Evolutionary conservation across 2,888 invertebrate species (phyloP).

Genomic region (Erebia aethiops): DNA sequence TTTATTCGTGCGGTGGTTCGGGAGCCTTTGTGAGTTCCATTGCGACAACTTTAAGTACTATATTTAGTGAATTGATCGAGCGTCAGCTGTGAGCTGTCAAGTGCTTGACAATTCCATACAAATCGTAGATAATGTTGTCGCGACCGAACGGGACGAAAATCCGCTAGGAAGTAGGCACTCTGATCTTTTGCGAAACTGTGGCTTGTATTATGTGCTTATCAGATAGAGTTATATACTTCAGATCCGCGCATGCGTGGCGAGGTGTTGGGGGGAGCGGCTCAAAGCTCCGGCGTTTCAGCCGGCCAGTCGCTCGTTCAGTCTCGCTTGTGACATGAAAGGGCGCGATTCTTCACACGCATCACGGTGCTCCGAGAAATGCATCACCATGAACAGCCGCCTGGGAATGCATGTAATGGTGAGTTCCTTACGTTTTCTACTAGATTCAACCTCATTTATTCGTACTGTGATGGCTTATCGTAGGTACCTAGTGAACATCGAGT

Average conservation of each 20-base stretch:
- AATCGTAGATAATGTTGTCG: no score
- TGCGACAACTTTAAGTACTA: no score
- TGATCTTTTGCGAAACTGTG: slow-evolving; percentile 1
- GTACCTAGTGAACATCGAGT: neutral
- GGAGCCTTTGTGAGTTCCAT: no score
- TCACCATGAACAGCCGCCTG: slow-evolving; percentile 86
- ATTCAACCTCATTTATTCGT: neutral
- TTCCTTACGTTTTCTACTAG: slow-evolving; percentile 35
- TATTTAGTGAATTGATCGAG: no score
- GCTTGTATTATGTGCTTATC: neutral
- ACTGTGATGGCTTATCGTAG: neutral
- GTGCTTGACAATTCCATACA: no score
- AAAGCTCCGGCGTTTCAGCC: slow-evolving; percentile 69
- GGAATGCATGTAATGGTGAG: slow-evolving; percentile 82
- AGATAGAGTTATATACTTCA: neutral
- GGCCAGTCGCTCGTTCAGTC: slow-evolving; percentile 70
- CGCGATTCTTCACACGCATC: slow-evolving; percentile 77
- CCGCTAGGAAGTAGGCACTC: neutral
- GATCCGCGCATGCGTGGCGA: slow-evolving; percentile 58
- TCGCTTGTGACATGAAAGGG: slow-evolving; percentile 84
- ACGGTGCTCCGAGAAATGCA: slow-evolving; percentile 87
- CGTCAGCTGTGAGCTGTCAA: no score
- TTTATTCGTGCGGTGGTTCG: no score
- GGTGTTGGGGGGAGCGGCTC: slow-evolving; percentile 49
- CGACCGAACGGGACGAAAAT: no score